These are phyloP conservation scores for Natrix natrix DNA, from an alignment of 2,797 vertebrate species.

Conservation along the genomic window DNA sequence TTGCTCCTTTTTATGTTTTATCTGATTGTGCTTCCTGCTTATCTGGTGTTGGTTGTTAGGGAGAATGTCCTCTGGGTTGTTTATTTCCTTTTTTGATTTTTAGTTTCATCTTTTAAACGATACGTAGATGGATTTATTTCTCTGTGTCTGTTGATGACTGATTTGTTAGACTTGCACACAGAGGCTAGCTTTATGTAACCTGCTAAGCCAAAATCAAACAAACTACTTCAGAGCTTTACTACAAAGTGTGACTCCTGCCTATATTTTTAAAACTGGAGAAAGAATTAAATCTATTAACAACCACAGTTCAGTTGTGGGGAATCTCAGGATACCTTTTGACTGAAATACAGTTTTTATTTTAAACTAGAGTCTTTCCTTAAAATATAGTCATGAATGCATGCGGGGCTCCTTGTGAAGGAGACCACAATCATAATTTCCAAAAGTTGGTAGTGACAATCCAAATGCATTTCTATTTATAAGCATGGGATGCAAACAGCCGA, in stretches of 20 bases:
- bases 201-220: neutral
- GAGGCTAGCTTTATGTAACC: neutral
- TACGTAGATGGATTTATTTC: neutral
- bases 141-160: neutral
- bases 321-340: neutral
- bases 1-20: neutral
- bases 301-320: neutral
- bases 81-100: neutral
- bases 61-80: neutral
- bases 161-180: neutral
- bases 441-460: neutral
- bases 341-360: neutral
- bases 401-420: neutral
- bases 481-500: slow-evolving; percentile 3
- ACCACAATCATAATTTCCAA: neutral
- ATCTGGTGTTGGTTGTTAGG: neutral
- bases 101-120: neutral
- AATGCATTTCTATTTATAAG: slow-evolving; percentile 18
- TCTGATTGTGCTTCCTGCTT: neutral
- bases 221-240: neutral
- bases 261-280: neutral
- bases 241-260: neutral
- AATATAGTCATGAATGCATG: neutral
- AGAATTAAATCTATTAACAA: neutral
- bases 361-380: neutral